Percentiles rank a stretch among this genome's conserved stretches.
These are phyloP conservation scores for Mormyrus lacerda DNA, from an alignment of 2,113 vertebrate genomes.

Conservation along the genomic window DNA sequence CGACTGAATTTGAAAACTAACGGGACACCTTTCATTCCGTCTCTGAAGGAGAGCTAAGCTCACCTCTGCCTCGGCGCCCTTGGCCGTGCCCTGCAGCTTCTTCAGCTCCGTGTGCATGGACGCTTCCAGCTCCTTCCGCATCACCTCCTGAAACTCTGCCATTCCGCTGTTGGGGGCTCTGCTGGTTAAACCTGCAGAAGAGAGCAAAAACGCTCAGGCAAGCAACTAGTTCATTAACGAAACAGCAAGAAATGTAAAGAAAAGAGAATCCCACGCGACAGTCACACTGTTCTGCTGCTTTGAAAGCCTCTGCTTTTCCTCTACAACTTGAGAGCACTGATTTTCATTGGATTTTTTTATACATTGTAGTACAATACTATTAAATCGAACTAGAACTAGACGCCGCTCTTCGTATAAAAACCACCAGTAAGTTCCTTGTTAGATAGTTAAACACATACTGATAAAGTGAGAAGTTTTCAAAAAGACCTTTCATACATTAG, in stretches of 20 bases:
- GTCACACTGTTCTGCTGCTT: neutral
- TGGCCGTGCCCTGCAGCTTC: conserved; percentile 67
- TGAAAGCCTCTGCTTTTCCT: neutral
- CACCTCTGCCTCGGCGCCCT: conserved; percentile 66
- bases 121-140: conserved; percentile 73
- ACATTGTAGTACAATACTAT: neutral
- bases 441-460: neutral
- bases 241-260: neutral
- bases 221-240: neutral
- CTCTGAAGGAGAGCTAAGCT: neutral
- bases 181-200: conserved; percentile 62
- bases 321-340: neutral
- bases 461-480: neutral
- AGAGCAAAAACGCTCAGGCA: neutral
- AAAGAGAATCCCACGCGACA: neutral
- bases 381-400: neutral
- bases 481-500: neutral
- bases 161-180: conserved; percentile 65
- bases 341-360: neutral
- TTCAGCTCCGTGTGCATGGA: conserved; percentile 76
- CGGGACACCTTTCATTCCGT: neutral
- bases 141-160: conserved; percentile 80
- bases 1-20: neutral
- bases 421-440: neutral
- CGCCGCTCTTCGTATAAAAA: neutral